These are phyloP conservation scores for Sceloporus tristichus DNA, from an alignment of 2,113 vertebrate genomes.

Conservation along the genomic window DNA sequence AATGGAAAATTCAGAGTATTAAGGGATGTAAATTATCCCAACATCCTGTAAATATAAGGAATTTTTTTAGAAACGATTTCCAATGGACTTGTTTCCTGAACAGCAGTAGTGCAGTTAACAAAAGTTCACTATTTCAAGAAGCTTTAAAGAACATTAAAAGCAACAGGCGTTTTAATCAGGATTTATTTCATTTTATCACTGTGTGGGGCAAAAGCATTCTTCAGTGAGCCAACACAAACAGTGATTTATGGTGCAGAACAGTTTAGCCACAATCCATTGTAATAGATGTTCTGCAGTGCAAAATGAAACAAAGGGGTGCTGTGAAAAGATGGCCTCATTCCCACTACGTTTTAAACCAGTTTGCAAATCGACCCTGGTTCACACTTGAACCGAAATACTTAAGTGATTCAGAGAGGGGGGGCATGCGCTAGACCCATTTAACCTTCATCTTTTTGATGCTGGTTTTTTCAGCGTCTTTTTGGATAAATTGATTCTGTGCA, in stretches of 20 bases:
- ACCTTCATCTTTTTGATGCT: too few relatives aligned
- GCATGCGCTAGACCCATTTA: too few relatives aligned
- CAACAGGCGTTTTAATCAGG: neutral
- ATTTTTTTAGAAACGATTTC: neutral
- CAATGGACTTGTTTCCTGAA: neutral
- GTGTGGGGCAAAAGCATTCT: neutral
- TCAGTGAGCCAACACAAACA: neutral
- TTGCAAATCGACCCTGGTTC: too few relatives aligned
- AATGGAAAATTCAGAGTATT: neutral
- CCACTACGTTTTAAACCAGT: too few relatives aligned
- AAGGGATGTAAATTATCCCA: neutral
- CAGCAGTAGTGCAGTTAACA: neutral
- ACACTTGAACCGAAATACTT: too few relatives aligned
- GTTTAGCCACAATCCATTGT: neutral
- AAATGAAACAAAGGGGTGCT: neutral
- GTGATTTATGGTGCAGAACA: neutral
- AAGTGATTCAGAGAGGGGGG: too few relatives aligned
- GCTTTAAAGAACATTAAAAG: neutral
- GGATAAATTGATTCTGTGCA: too few relatives aligned
- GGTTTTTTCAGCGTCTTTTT: too few relatives aligned
- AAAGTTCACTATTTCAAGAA: neutral
- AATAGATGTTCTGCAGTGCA: neutral
- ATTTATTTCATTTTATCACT: neutral
- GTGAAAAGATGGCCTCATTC: neutral
- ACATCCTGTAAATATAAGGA: neutral